phyloP scores from a whole-genome alignment of 2,888 invertebrate genomes.

The Polymixis lichenea region DNA sequence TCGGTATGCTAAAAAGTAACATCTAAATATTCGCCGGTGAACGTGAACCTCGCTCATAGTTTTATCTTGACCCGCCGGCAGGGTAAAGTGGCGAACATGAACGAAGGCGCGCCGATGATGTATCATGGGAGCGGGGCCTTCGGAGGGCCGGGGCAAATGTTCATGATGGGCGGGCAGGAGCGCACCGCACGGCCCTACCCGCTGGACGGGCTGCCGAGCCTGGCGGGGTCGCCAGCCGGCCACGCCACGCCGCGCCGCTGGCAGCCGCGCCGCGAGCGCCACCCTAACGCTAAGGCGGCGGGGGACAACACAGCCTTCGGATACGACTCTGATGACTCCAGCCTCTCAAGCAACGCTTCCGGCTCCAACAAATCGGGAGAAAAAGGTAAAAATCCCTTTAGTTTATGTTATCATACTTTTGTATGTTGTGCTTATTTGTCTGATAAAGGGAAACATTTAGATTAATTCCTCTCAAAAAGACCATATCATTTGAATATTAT shows the following conservation, averaged over 20 bases:
- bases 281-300: slow-evolving; percentile 68
- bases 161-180: slow-evolving; percentile 80
- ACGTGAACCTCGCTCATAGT: slow-evolving; percentile 61
- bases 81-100: slow-evolving; percentile 79
- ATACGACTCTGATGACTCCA: slow-evolving; percentile 88
- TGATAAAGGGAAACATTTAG: background rate
- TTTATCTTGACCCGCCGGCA: slow-evolving; percentile 70
- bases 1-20: slow-evolving; percentile 74
- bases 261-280: slow-evolving; percentile 80
- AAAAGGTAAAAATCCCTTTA: slow-evolving; percentile 77
- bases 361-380: slow-evolving; percentile 87
- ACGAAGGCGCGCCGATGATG: slow-evolving; percentile 85
- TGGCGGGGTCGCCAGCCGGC: slow-evolving; percentile 70
- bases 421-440: slow-evolving; percentile 12
- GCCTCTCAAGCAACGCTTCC: slow-evolving; percentile 88
- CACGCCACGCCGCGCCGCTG: slow-evolving; percentile 76
- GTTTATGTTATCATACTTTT: slow-evolving; percentile 8
- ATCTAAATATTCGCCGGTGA: slow-evolving; percentile 63
- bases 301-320: slow-evolving; percentile 83
- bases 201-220: slow-evolving; percentile 79
- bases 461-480: background rate
- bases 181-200: slow-evolving; percentile 80
- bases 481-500: slow-evolving; percentile 3
- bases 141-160: slow-evolving; percentile 80
- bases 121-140: slow-evolving; percentile 82